phyloP scores from a whole-genome alignment of 1,140 invertebrate genomes.

The Drosophila nebulosa region DNA sequence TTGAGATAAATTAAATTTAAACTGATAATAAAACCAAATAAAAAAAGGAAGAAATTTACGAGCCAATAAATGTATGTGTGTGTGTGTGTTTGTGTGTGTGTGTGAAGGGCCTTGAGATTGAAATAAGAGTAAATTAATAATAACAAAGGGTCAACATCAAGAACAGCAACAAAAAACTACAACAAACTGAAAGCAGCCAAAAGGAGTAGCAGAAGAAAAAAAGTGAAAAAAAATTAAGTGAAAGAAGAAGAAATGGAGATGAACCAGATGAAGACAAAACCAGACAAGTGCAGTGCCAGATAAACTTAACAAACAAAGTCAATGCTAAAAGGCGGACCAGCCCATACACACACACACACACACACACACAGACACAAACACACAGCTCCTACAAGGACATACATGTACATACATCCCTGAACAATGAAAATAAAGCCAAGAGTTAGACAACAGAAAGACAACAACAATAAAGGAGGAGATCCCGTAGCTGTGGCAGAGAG shows the following conservation, averaged over 20 bases:
- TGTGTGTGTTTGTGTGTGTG: not conserved
- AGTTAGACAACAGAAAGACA: conserved; percentile 1
- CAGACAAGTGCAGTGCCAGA: conserved; percentile 68
- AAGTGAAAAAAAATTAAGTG: not conserved
- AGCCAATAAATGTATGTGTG: conserved; percentile 59
- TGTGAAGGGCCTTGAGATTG: conserved; percentile 45
- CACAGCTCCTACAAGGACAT: not conserved
- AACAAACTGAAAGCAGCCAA: conserved; percentile 6
- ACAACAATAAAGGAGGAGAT: conserved; percentile 8
- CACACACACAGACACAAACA: conserved; percentile 1
- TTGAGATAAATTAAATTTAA: conserved; percentile 74
- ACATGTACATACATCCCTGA: conserved; percentile 1
- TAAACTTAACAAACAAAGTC: conserved; percentile 68
- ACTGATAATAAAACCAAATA: conserved; percentile 64
- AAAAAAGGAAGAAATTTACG: conserved; percentile 49
- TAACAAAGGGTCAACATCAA: conserved; percentile 51
- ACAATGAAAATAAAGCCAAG: not conserved
- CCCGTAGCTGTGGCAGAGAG: conserved; percentile 11
- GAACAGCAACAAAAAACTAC: conserved; percentile 2
- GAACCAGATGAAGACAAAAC: conserved; percentile 31
- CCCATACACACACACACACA: conserved; percentile 31
- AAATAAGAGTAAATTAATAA: conserved; percentile 47
- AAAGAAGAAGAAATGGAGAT: not conserved
- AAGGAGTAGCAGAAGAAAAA: conserved; percentile 31
- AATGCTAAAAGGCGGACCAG: conserved; percentile 31